Conservation (phyloP, 2,888 invertebrate genomes). For the Melanophora roralis region DNA sequence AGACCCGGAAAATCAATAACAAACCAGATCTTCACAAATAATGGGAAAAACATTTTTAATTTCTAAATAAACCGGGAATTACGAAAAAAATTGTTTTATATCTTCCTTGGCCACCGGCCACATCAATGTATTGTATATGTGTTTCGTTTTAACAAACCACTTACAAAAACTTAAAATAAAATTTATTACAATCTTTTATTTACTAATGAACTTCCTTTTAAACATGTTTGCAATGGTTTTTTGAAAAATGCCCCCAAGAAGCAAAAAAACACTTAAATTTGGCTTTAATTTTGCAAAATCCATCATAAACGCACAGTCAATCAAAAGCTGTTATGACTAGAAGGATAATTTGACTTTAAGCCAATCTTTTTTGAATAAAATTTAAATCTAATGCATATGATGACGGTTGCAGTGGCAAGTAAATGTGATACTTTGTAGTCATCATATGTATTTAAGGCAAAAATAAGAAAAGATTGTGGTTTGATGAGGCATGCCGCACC, state of each 20-base stretch:
- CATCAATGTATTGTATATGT: no score
- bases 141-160: background rate
- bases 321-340: conserved; percentile 71
- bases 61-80: no score
- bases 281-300: conserved; percentile 50
- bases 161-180: background rate
- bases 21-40: no score
- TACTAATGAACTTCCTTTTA: background rate
- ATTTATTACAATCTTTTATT: conserved; percentile 12
- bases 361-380: conserved; percentile 47
- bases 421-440: background rate
- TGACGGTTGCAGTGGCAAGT: background rate
- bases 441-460: background rate
- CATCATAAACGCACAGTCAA: conserved; percentile 53
- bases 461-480: no score
- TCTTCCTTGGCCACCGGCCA: background rate
- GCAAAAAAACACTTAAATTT: background rate
- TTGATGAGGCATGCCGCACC: background rate
- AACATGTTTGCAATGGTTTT: conserved; percentile 6
- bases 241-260: background rate
- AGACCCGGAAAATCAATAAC: no score
- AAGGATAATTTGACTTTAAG: conserved; percentile 73
- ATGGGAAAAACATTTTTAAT: no score
- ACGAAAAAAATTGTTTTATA: no score
- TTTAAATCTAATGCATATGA: conserved; percentile 12